Evolutionary conservation across 2,113 vertebrate genomes (phyloP), one percentile per base, ranked within the genome.

Genomic region (Gavialis gangeticus): DNA sequence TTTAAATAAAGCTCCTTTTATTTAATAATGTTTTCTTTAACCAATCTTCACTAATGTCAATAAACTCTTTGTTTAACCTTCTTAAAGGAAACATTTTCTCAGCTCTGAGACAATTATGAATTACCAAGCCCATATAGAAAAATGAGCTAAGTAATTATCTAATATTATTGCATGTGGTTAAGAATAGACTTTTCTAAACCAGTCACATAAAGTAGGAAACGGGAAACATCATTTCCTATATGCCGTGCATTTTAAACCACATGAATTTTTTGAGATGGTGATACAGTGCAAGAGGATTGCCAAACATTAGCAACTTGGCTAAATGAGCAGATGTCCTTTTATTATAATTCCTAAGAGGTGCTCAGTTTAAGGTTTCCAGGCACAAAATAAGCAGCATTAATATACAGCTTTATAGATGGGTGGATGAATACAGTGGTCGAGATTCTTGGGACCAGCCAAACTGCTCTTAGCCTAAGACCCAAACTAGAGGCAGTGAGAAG

Each of bases 11-110:
- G 98, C 99, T 98, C 97, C 98, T 98, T 98, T 97, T 97, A 98
- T 98, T 98, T 99, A 98, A 98, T 98, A 97, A 97, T 98, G 98
- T 98, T 98, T 98, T 98, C 98, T 98, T 98, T 98, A 98, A 98
- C 98, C 98, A 98, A 98, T 98, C 96, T 96, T 98, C 98, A 98
- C 98, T 98, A 98, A 97, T 99, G 98, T 99, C 98, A 99, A 98
- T 98, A 99, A 98, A 97, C 92, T 98, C 97, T 98, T 97, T 98
- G 98, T 99, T 98, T 99, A 98, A 98, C 98, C 97, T 98, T 97
- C 98, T 98, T 98, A 98, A 98, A 98, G 98, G 98, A 98, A 98
- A 98, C 98, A 95, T 97, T 98, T 98, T 97, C 98, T 97, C 97
- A 58, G 96, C 97, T 97, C 96, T 4, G 94, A 98, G 97, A 96